Base-by-base conservation (phyloP, 2,797 vertebrate genomes). In the Serranus cabrilla region DNA sequence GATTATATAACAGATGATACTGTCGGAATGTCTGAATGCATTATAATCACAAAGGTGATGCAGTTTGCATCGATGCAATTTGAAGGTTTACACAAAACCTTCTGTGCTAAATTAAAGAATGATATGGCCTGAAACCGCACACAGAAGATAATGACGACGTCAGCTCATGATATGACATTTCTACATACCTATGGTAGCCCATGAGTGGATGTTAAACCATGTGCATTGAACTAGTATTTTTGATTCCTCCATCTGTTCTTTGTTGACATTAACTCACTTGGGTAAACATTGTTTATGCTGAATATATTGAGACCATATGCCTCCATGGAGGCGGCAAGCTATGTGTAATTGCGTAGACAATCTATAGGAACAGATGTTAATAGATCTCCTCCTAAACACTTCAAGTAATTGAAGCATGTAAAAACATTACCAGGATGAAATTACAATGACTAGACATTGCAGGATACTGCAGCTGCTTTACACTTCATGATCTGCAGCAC, bases 231-330 rank as follows among this genome's bases (percentile, higher is more conserved):
- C 18, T 21, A 54, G 21, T 40, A 21, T 55, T 78, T 74, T 46
- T 64, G 58, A 75, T 80, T 69, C 27, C 65, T 46, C 77, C 66
- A 80, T 88, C 83, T 87, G 76, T 58, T 82, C 40, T 34, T 69
- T 62, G 59, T 55, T 78, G 56, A 47, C 25, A 74, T 70, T 75
- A 85, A 76, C 66, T 74, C 42, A 52, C 68, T 70, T 59, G 42
- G 76, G 75, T 65, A 71, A 86, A 71, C 65, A 71, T 37, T 62
- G 61, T 85, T 82, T 67, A 63, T 62, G 52, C 52, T 52, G 57
- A 74, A 70, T 47, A 54, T 54, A 59, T 76, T 70, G 17, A 3
- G 11, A 66, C 66, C 74, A 80, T 71, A 74, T 77, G 71, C 55
- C 25, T 25, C 46, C 11, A 63, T 66, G 60, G 46, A 76, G 63